Conservation (phyloP, 53 echinoderm and acorn worm genomes). For the Echinometra lucunter region DNA sequence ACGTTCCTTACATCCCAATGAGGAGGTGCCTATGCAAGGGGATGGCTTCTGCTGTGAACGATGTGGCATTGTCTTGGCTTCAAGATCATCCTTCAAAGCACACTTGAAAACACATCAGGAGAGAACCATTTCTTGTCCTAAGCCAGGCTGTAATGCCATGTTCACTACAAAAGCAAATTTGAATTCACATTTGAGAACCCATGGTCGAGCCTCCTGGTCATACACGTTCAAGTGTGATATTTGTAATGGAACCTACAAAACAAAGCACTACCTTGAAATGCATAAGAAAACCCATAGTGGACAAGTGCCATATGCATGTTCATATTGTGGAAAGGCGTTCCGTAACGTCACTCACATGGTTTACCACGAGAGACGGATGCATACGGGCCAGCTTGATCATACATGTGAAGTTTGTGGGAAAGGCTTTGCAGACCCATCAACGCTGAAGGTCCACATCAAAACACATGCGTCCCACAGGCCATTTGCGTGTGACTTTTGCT, state of each 20-base stretch:
- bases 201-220: background rate
- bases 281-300: background rate
- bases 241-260: background rate
- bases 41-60: slow-evolving; percentile 19
- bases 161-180: background rate
- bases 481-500: background rate
- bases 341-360: slow-evolving; percentile 23
- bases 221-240: background rate
- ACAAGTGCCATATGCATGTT: background rate
- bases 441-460: slow-evolving; percentile 48
- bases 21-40: background rate
- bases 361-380: slow-evolving; percentile 37
- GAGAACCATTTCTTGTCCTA: background rate
- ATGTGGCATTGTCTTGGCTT: slow-evolving; percentile 1
- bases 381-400: slow-evolving; percentile 47
- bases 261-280: background rate
- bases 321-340: slow-evolving; percentile 30
- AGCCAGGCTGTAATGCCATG: slow-evolving; percentile 4
- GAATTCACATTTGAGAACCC: background rate
- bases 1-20: background rate
- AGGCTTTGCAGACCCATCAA: background rate
- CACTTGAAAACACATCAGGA: slow-evolving; percentile 10
- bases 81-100: background rate
- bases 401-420: slow-evolving; percentile 29
- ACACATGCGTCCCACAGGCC: slow-evolving; percentile 41